phyloP scores from a whole-genome alignment of 2,113 vertebrate species.

The Phrynosoma platyrhinos region DNA sequence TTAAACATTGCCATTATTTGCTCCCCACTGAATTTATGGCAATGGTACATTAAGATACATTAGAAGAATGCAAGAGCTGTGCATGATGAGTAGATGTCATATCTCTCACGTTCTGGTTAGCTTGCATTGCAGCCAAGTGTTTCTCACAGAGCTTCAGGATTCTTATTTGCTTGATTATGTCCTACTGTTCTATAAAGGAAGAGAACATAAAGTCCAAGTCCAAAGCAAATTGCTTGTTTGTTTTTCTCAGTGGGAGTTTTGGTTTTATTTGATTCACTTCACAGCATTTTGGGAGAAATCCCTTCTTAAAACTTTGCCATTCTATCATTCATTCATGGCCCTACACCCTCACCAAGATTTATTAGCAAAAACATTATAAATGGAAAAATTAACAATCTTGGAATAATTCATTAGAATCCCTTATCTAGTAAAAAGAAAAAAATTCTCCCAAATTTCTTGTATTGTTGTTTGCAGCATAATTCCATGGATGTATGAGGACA shows the following conservation, averaged over 20 bases:
- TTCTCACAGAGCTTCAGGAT: slow-evolving; percentile 61
- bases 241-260: slow-evolving; percentile 48
- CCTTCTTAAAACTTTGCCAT: slow-evolving; percentile 65
- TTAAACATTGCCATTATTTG: slow-evolving; percentile 65
- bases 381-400: slow-evolving; percentile 34
- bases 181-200: slow-evolving; percentile 50
- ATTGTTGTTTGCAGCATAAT: slow-evolving; percentile 51
- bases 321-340: slow-evolving; percentile 64
- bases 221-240: slow-evolving; percentile 57
- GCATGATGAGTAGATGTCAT: slow-evolving; percentile 54
- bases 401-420: slow-evolving; percentile 61
- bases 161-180: slow-evolving; percentile 62
- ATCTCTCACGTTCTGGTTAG: slow-evolving; percentile 36
- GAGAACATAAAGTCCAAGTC: slow-evolving; percentile 63
- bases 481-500: background rate
- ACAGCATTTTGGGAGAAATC: slow-evolving; percentile 59
- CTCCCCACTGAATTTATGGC: slow-evolving; percentile 59
- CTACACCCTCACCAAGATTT: slow-evolving; percentile 61
- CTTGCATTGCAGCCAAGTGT: slow-evolving; percentile 12
- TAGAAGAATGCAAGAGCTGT: slow-evolving; percentile 64
- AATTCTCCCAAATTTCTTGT: slow-evolving; percentile 34
- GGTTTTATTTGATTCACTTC: slow-evolving; percentile 58
- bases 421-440: slow-evolving; percentile 48
- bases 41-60: slow-evolving; percentile 61
- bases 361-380: slow-evolving; percentile 57